Base-by-base conservation (phyloP, 2,113 vertebrate species). In the Lathamus discolor region DNA sequence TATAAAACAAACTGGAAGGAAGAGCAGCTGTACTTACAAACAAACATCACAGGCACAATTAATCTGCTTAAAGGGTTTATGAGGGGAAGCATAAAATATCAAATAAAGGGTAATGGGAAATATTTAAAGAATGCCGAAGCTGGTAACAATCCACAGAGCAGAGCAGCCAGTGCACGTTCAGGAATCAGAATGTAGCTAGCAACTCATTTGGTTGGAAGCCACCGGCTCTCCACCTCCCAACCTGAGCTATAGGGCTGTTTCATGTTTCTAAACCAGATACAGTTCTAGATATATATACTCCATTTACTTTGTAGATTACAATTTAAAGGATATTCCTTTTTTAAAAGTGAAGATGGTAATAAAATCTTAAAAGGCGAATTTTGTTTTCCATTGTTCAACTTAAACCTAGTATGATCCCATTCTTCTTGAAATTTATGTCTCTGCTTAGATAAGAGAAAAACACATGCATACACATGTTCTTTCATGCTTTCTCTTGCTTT, bases 1-100 rank as follows among this genome's bases (percentile, higher is more conserved):
- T 96, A 94, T 97, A 97, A 98, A 98, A 97, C 97, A 97, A 97
- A 95, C 93, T 98, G 29, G 84, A 98, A 98, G 97, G 96, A 96
- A 98, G 97, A 98, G 97, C 98, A 98, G 98, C 98, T 98, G 98
- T 96, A 95, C 98, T 97, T 98, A 95, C 90, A 98, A 98, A 98
- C 96, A 98, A 98, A 98, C 98, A 98, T 98, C 98, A 97, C 95
- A 93, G 97, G 96, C 96, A 95, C 97, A 97, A 98, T 98, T 98
- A 98, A 98, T 98, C 97, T 97, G 97, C 92, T 98, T 97, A 97
- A 97, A 96, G 97, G 86, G 97, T 98, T 98, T 98, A 98, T 97
- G 98, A 98, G 98, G 97, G 98, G 98, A 98, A 98, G 73, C 98
- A 98, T 98, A 98, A 98, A 98, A 98, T 98, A 98, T 98, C 98